phyloP scores from a whole-genome alignment of 2,113 vertebrate genomes.

The Aptenodytes forsteri region DNA sequence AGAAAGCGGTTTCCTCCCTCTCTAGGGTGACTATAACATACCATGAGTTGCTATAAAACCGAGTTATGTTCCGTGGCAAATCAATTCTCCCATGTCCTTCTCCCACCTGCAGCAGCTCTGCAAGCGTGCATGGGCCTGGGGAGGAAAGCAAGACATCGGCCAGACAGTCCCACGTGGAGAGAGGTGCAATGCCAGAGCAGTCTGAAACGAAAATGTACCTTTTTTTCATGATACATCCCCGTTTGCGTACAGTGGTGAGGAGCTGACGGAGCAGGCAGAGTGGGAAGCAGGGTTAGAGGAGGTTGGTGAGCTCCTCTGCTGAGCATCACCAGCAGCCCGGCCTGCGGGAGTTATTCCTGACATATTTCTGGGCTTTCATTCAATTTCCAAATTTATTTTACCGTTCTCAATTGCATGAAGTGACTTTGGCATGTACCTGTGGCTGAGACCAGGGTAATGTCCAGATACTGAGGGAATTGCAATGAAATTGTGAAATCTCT shows the following conservation, averaged over 20 bases:
- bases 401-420: background rate
- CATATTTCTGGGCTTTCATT: background rate
- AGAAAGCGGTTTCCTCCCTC: background rate
- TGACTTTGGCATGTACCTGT: background rate
- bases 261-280: background rate
- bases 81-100: background rate
- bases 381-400: slow-evolving; percentile 25
- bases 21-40: background rate
- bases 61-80: background rate
- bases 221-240: fast-evolving
- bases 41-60: background rate
- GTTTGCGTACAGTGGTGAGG: fast-evolving
- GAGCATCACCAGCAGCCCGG: background rate
- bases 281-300: background rate
- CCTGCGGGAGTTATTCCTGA: background rate
- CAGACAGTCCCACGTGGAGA: fast-evolving
- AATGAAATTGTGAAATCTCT: slow-evolving; percentile 12
- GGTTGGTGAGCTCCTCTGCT: background rate
- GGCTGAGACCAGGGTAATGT: background rate
- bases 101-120: background rate
- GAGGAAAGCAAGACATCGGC: background rate
- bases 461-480: background rate
- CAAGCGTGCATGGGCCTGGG: fast-evolving
- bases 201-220: background rate
- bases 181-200: background rate